A percentile compares a stretch with the other conserved stretches of the same genome.
Evolutionary conservation across 2,113 vertebrate genomes (phyloP).

Genomic region (Leiothrix lutea): DNA sequence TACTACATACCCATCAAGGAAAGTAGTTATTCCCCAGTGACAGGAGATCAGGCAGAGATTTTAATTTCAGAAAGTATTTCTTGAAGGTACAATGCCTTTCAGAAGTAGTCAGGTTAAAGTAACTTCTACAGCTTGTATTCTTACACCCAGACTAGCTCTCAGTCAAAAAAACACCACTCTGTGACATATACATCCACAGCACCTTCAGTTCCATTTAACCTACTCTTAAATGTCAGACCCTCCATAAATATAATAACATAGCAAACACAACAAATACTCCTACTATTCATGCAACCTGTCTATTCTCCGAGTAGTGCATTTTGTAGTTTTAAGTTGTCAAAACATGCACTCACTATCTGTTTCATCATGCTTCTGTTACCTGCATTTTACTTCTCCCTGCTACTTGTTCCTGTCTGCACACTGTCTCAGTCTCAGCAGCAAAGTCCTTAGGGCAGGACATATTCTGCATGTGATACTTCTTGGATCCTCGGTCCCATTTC

Average conservation of each 20-base stretch:
- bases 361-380: background rate
- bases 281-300: background rate
- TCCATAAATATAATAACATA: background rate
- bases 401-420: background rate
- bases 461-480: background rate
- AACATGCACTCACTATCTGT: background rate
- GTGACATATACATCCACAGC: background rate
- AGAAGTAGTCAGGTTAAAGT: background rate
- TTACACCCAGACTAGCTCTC: background rate
- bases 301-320: background rate
- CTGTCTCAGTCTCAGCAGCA: background rate
- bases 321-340: background rate
- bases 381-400: background rate
- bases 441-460: background rate
- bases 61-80: background rate
- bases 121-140: background rate
- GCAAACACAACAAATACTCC: background rate
- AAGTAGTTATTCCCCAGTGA: background rate
- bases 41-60: background rate
- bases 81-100: background rate
- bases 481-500: background rate
- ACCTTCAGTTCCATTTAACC: background rate
- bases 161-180: background rate
- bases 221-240: background rate
- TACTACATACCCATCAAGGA: background rate